These are phyloP conservation scores for Patiria pectinifera DNA, from an alignment of 53 echinoderm and acorn worm species.

Conservation along the genomic window DNA sequence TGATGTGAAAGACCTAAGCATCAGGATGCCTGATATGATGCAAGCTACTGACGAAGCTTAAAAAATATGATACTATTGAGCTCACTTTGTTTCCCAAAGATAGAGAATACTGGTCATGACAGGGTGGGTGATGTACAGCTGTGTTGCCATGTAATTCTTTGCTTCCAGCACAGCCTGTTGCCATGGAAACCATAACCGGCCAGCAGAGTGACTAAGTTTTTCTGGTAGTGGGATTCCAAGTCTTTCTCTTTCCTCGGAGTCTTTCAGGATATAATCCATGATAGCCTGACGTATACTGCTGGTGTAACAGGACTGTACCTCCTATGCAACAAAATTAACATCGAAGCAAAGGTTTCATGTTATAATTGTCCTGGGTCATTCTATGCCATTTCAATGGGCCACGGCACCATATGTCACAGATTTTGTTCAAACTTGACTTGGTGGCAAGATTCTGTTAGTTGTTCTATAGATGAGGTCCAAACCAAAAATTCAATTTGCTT, in stretches of 20 bases:
- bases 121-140: conserved; percentile 87
- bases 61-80: neutral
- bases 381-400: too few relatives aligned
- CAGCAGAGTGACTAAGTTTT: conserved; percentile 86
- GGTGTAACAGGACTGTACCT: conserved; percentile 77
- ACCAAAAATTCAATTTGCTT: too few relatives aligned
- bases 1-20: too few relatives aligned
- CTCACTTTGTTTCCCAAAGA: conserved; percentile 96
- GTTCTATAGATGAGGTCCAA: too few relatives aligned
- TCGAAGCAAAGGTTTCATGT: too few relatives aligned
- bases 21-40: too few relatives aligned
- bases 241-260: conserved; percentile 77
- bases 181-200: conserved; percentile 96
- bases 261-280: conserved; percentile 91
- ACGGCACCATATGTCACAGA: too few relatives aligned
- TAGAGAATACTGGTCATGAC: conserved; percentile 92
- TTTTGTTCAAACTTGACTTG: too few relatives aligned
- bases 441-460: too few relatives aligned
- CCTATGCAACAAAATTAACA: conserved; percentile 57
- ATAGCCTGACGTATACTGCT: conserved; percentile 85
- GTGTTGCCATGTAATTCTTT: conserved; percentile 80
- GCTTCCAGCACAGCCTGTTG: conserved; percentile 80
- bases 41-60: neutral
- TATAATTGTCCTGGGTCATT: too few relatives aligned
- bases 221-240: conserved; percentile 85